phyloP scores from a whole-genome alignment of 1,140 invertebrate species.

The Physella acuta region DNA sequence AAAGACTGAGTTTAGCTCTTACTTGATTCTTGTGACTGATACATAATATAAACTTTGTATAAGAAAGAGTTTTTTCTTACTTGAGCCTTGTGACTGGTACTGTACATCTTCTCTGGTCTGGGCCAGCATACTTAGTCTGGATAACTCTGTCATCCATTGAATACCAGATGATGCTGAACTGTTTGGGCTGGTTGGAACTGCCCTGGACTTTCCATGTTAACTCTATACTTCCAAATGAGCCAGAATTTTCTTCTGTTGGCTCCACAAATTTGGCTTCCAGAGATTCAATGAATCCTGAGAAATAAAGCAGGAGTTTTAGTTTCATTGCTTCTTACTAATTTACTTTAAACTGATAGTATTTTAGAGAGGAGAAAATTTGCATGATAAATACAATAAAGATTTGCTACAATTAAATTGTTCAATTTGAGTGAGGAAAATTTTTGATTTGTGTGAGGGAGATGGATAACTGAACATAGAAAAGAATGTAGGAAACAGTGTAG shows the following conservation, averaged over 20 bases:
- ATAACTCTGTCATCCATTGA: slow-evolving; percentile 49
- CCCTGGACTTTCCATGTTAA: slow-evolving; percentile 51
- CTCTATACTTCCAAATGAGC: slow-evolving; percentile 48
- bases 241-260: slow-evolving; percentile 40
- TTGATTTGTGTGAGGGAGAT: too few species aligned
- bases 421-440: too few species aligned
- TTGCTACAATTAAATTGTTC: too few species aligned
- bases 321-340: too few species aligned
- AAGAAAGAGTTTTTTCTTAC: slow-evolving; percentile 35
- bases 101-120: slow-evolving; percentile 41
- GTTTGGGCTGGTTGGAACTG: slow-evolving; percentile 45
- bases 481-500: too few species aligned
- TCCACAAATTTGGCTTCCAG: slow-evolving; percentile 40
- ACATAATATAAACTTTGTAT: neutral
- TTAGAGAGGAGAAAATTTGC: too few species aligned
- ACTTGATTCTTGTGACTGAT: neutral
- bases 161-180: slow-evolving; percentile 58
- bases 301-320: too few species aligned
- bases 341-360: too few species aligned
- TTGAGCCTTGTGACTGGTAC: slow-evolving; percentile 53
- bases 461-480: too few species aligned
- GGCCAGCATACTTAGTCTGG: slow-evolving; percentile 52
- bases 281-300: slow-evolving; percentile 43
- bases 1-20: too few species aligned
- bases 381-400: too few species aligned